Conservation (phyloP, 2,888 invertebrate genomes). For the Caenorhabditis doughertyi region DNA sequence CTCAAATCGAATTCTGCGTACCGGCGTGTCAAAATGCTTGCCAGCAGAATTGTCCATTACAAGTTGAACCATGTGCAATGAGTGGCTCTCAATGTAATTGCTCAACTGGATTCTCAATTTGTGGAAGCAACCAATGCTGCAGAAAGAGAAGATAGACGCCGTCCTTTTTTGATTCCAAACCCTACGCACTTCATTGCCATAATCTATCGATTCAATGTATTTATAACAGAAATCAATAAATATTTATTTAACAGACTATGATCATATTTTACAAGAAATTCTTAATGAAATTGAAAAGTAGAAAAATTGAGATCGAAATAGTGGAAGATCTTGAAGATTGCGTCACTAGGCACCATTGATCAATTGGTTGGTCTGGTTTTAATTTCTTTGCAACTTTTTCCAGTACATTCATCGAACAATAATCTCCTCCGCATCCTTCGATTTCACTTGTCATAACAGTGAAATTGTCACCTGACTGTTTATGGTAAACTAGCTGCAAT, state of each 20-base stretch:
- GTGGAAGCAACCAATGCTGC: slow-evolving; percentile 72
- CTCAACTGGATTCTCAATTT: slow-evolving; percentile 63
- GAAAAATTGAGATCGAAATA: neutral
- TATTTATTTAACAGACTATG: slow-evolving; percentile 23
- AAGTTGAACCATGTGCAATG: slow-evolving; percentile 67
- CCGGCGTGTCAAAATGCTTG: slow-evolving; percentile 68
- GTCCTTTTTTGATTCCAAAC: neutral
- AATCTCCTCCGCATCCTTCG: slow-evolving; percentile 63
- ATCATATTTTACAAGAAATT: slow-evolving; percentile 10
- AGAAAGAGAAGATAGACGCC: slow-evolving; percentile 61
- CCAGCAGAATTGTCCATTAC: slow-evolving; percentile 68
- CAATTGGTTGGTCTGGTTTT: slow-evolving; percentile 57
- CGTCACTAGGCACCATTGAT: slow-evolving; percentile 51
- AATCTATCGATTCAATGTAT: slow-evolving; percentile 37
- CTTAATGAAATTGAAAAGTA: neutral
- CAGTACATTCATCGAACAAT: slow-evolving; percentile 61
- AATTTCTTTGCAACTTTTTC: slow-evolving; percentile 37
- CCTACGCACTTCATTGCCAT: slow-evolving; percentile 59
- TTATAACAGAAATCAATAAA: slow-evolving; percentile 41
- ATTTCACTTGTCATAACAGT: slow-evolving; percentile 59
- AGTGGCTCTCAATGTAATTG: slow-evolving; percentile 63
- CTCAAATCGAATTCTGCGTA: slow-evolving; percentile 63
- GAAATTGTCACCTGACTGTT: slow-evolving; percentile 60
- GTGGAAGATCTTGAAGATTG: slow-evolving; percentile 16
- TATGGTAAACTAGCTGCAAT: slow-evolving; percentile 70